A percentile compares a stretch with the other conserved stretches of the same genome.
phyloP scores from a whole-genome alignment of 92 coral and sea anemone species.

The Parazoanthus swiftii region DNA sequence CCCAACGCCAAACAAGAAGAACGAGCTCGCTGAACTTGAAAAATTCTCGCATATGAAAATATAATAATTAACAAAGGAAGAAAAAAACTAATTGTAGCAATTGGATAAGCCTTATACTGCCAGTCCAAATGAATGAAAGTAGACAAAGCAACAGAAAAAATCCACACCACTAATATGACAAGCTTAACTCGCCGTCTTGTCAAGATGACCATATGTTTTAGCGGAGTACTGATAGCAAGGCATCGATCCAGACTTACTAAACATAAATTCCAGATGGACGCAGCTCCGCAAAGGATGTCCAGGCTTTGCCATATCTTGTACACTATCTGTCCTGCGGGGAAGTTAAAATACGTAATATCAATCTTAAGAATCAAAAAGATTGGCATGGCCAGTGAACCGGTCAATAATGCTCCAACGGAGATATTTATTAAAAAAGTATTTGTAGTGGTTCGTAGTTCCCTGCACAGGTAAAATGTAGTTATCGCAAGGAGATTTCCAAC shows the following conservation, averaged over 20 bases:
- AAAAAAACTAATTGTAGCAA: conserved; percentile 75
- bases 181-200: conserved; percentile 78
- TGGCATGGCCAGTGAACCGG: conserved; percentile 90
- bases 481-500: conserved; percentile 83
- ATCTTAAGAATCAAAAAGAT: conserved; percentile 71
- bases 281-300: conserved; percentile 85
- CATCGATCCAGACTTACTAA: conserved; percentile 93
- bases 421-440: conserved; percentile 86
- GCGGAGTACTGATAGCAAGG: conserved; percentile 83
- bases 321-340: conserved; percentile 66
- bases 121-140: conserved; percentile 68
- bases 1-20: conserved; percentile 52
- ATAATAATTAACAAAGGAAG: conserved; percentile 80
- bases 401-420: conserved; percentile 79
- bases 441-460: conserved; percentile 86
- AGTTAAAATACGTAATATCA: conserved; percentile 44
- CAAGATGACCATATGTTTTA: conserved; percentile 81
- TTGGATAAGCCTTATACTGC: conserved; percentile 74
- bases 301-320: conserved; percentile 70
- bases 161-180: conserved; percentile 83
- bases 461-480: conserved; percentile 76
- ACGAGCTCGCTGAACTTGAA: conserved; percentile 74
- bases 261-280: conserved; percentile 98
- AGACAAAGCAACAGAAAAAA: conserved; percentile 68
- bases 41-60: conserved; percentile 82